Percentiles rank a stretch among this genome's conserved stretches.
These are phyloP conservation scores for Melipona quadrifasciata DNA, from an alignment of 1,140 invertebrate species.

Conservation along the genomic window DNA sequence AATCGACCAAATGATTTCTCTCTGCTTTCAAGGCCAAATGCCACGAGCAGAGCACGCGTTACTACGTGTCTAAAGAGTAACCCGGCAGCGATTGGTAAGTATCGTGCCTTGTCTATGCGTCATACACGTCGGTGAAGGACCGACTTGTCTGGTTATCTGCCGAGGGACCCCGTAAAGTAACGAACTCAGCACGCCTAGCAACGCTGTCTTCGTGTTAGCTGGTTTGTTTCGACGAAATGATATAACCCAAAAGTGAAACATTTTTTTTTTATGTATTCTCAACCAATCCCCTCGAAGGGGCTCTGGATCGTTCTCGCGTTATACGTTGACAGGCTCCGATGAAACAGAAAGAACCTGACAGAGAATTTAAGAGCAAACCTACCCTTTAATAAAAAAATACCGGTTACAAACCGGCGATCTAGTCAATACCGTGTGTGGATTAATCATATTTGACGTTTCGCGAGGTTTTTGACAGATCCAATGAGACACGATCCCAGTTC, in stretches of 20 bases:
- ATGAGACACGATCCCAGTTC: conserved; percentile 13
- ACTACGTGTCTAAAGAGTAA: conserved; percentile 61
- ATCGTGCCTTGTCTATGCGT: conserved; percentile 63
- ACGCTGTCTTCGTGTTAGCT: conserved; percentile 58
- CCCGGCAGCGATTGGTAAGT: conserved; percentile 61
- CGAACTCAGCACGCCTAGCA: conserved; percentile 71
- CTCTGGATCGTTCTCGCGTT: background rate
- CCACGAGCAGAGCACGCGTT: conserved; percentile 61
- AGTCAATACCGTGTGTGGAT: background rate
- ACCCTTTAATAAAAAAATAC: conserved; percentile 35
- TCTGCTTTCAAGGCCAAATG: conserved; percentile 66
- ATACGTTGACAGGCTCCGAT: conserved; percentile 7
- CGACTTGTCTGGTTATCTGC: conserved; percentile 60
- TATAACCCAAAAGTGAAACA: conserved; percentile 13
- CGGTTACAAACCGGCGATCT: conserved; percentile 37
- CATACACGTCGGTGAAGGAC: conserved; percentile 56
- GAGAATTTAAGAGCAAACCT: conserved; percentile 6
- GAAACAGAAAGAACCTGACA: background rate
- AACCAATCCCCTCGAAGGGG: background rate
- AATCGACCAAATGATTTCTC: conserved; percentile 58
- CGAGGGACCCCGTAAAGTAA: conserved; percentile 43
- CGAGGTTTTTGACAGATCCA: conserved; percentile 48
- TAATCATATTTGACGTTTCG: conserved; percentile 53
- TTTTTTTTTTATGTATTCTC: background rate
- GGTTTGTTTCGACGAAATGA: conserved; percentile 35